Conservation (phyloP, 2,113 vertebrate genomes). For the Cygnus atratus region DNA sequence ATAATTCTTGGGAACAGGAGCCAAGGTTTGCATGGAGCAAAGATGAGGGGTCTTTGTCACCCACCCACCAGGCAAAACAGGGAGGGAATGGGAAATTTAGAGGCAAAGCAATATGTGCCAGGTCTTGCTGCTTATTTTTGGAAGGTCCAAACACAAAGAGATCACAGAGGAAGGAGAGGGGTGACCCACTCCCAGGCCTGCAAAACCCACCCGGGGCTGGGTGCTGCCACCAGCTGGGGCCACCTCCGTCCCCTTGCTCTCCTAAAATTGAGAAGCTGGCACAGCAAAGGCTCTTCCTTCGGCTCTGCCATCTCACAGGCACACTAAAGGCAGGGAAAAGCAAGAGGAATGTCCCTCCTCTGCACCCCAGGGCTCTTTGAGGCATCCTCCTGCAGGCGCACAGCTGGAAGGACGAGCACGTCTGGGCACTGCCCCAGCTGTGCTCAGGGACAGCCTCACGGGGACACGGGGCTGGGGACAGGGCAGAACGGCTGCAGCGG, state of each 20-base stretch:
- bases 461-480: neutral
- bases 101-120: neutral
- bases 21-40: neutral
- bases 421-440: neutral
- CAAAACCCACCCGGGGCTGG: neutral
- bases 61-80: neutral
- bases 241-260: neutral
- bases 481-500: neutral
- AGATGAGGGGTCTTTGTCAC: neutral
- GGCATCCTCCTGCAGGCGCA: neutral
- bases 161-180: neutral
- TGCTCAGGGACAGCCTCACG: fast-evolving
- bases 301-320: fast-evolving
- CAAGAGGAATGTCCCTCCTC: neutral
- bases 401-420: neutral
- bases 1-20: neutral
- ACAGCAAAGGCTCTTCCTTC: neutral
- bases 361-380: fast-evolving
- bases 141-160: neutral
- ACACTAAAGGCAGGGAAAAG: neutral
- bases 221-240: neutral
- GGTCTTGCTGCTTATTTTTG: neutral
- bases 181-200: neutral
- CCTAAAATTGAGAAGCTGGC: neutral
- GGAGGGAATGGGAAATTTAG: neutral